A percentile compares a stretch with the other conserved stretches of the same genome.
Evolutionary conservation across 2,888 invertebrate species (phyloP).

Genomic region (Mythimna vitellina): DNA sequence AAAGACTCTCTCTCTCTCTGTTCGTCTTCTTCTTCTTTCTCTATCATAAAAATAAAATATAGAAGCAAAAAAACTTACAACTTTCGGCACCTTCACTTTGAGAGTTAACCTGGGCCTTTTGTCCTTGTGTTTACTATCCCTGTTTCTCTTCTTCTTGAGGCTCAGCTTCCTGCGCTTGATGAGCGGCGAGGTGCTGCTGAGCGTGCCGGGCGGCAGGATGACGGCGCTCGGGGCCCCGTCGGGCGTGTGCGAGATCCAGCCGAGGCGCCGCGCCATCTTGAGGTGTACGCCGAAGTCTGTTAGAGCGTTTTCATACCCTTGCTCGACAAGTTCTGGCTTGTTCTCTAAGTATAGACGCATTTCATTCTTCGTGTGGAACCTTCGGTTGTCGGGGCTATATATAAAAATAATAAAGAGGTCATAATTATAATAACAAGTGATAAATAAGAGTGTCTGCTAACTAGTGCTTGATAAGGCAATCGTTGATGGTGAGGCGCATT

Average conservation of each 20-base stretch:
- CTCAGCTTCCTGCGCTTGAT: slow-evolving; percentile 75
- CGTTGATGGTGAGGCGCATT: too few species aligned
- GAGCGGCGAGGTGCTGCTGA: slow-evolving; percentile 74
- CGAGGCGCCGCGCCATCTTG: slow-evolving; percentile 84
- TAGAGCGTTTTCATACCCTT: slow-evolving; percentile 76
- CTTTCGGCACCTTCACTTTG: slow-evolving; percentile 53
- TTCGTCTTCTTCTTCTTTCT: too few species aligned
- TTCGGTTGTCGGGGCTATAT: slow-evolving; percentile 81
- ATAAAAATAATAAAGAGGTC: neutral
- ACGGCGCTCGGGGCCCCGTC: slow-evolving; percentile 69
- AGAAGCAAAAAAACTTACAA: slow-evolving; percentile 25
- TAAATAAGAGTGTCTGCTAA: neutral
- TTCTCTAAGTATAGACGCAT: slow-evolving; percentile 82
- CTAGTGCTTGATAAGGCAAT: too few species aligned
- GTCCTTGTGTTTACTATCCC: slow-evolving; percentile 44
- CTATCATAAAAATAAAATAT: too few species aligned
- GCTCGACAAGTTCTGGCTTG: slow-evolving; percentile 65
- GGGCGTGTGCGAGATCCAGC: slow-evolving; percentile 80
- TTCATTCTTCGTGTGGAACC: slow-evolving; percentile 86
- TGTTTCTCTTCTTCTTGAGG: slow-evolving; percentile 62
- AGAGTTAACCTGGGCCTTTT: slow-evolving; percentile 65
- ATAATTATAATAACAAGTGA: slow-evolving; percentile 10
- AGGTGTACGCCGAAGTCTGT: slow-evolving; percentile 86
- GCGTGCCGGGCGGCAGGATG: slow-evolving; percentile 65
- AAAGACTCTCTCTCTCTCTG: too few species aligned